Conservation (phyloP, 2,888 invertebrate genomes). For the Zeuzera pyrina region DNA sequence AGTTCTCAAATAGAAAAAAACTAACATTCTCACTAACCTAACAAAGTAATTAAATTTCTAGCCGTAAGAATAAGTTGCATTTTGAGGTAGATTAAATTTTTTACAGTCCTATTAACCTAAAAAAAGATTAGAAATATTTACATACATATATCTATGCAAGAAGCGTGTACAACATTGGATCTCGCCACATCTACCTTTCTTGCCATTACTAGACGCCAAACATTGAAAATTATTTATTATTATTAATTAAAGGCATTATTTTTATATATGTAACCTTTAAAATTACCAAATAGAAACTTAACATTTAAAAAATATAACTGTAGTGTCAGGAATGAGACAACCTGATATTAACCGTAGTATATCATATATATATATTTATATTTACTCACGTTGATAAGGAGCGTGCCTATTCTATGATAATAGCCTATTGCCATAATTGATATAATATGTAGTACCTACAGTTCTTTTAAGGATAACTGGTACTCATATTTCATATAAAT, state of each 20-base stretch:
- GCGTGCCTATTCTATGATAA: no score
- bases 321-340: no score
- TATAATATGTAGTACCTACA: no score
- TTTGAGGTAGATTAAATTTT: constrained; percentile 71
- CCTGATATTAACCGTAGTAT: no score
- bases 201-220: constrained; percentile 41
- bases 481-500: no score
- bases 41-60: constrained; percentile 60
- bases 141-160: constrained; percentile 57
- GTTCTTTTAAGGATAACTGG: no score
- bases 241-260: no score
- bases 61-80: constrained; percentile 63
- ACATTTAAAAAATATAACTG: constrained; percentile 17
- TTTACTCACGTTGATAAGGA: no score
- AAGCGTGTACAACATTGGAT: constrained; percentile 59
- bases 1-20: constrained; percentile 29
- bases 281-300: constrained; percentile 29
- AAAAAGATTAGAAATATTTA: constrained; percentile 64
- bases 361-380: no score
- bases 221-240: constrained; percentile 28
- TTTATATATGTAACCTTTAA: constrained; percentile 23
- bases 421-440: no score
- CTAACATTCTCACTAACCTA: constrained; percentile 63
- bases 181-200: constrained; percentile 35
- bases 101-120: constrained; percentile 72